Evolutionary conservation across 2,797 vertebrate genomes (phyloP), one percentile per base, ranked within the genome.

Genomic region (Aplochiton taeniatus): DNA sequence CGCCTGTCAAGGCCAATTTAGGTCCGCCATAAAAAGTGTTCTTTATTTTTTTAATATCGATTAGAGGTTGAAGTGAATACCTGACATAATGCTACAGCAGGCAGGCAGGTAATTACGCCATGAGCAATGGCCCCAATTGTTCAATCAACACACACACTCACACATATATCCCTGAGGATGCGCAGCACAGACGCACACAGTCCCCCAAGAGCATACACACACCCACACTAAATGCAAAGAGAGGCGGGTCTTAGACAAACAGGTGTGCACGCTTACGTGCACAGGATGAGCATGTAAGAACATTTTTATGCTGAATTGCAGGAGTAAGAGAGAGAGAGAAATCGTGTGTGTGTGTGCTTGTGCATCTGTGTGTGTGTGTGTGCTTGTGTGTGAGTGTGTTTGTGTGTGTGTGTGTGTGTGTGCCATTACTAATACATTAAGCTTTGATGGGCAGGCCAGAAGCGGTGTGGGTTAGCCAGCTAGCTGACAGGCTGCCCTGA

Each of bases 11-110:
- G 80, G 75, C 65, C 72, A 80, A 87, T 88, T 89, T 85, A 83
- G 69, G 78, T 66, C 55, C 63, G 70, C 68, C 41, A 78, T 87
- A 80, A 87, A 85, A 70, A 69, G 48, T 72, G 65, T 72, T 72
- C 47, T 73, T 68, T 79, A 71, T 80, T 70, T 80, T 73, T 64
- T 31, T 61, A 41, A 69, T 82, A 89, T 87, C 12, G 79, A 89
- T 88, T 80, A 76, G 63, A 60, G 67, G 78, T 83, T 82, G 80
- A 85, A 86, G 79, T 84, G 84, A 87, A 85, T 75, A 82, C 67
- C 59, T 84, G 70, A 78, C 71, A 77, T 81, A 81, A 82, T 59
- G 58, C 74, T 78, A 66, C 64, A 77, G 63, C 59, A 76, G 78
- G 74, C 75, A 74, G 65, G 63, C 58, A 70, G 55, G 70, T 84